Evolutionary conservation across 2,797 vertebrate species (phyloP), one percentile per base, ranked within the genome.

Genomic region (Enoplosus armatus): DNA sequence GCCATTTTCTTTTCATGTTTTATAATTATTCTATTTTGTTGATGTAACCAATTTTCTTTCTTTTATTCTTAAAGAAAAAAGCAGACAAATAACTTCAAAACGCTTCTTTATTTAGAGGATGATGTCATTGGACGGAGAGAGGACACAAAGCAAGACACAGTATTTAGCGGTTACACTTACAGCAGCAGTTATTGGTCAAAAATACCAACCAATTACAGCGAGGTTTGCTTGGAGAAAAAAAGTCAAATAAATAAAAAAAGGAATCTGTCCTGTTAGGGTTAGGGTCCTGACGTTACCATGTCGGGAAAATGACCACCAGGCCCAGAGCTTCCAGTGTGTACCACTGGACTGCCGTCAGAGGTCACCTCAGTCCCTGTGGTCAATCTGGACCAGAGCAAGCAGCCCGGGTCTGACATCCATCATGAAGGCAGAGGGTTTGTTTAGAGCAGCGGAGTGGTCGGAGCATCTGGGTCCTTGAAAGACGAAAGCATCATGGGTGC

Each of bases 71-170:
- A n/a, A 45, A 16, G 8, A 15, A 39, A 6, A 29, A 47, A 50
- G 22, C 14, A 39, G n/a, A 8, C n/a, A 24, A 31, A 63, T 8
- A 77, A 20, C 35, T 88, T 87, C 39, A 75, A 87, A 88, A 90
- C 33, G 50, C 75, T 69, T 87, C 67, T 92, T 92, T 92, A 90
- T 89, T 90, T 63, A 48, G 73, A 86, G 70, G 73, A 81, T 55
- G 74, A 83, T 75, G 70, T 69, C 60, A 72, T 22, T 39, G 58
- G 79, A 87, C 2, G 7, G 48, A 55, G 62, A 55, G 62, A 70
- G 68, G 72, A 70, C 51, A 75, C 22, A 45, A 48, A 66, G 83
- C 70, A 35, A 54, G 65, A 81, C 5, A 35, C 48, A 73, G 76
- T 62, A 3, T 70, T 66, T 80, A 84, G 76, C 81, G 2, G 53